Conservation (phyloP, 2,113 vertebrate species). For the Varanus salvator region DNA sequence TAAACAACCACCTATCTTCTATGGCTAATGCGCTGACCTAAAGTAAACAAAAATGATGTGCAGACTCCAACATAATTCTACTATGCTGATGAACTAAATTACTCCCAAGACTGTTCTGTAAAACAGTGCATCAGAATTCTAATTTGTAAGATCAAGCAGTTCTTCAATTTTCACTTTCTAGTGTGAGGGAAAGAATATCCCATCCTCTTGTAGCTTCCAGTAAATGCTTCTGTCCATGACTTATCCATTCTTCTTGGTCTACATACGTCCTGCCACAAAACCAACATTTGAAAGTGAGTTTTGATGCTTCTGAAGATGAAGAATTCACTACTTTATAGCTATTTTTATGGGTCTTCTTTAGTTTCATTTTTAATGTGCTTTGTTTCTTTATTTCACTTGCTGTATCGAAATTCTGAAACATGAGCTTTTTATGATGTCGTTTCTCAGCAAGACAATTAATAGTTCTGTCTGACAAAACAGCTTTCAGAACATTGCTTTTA, state of each 20-base stretch:
- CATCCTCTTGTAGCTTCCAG: constrained; percentile 82
- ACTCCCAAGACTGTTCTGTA: constrained; percentile 26
- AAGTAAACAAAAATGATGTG: constrained; percentile 36
- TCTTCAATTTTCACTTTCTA: constrained; percentile 58
- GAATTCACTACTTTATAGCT: constrained; percentile 87
- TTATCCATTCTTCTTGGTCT: constrained; percentile 85
- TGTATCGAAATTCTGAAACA: constrained; percentile 68
- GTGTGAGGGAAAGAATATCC: constrained; percentile 75
- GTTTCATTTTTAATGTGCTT: constrained; percentile 91
- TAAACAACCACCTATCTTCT: neutral
- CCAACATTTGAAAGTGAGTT: constrained; percentile 80
- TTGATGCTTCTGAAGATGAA: constrained; percentile 66
- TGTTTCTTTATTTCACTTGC: constrained; percentile 75
- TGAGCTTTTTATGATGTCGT: constrained; percentile 72
- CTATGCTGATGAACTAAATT: constrained; percentile 63
- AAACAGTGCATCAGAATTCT: constrained; percentile 32
- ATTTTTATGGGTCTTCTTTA: constrained; percentile 89
- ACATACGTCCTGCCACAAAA: constrained; percentile 80
- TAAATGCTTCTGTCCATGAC: constrained; percentile 82
- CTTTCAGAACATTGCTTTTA: constrained; percentile 80
- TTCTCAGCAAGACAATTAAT: constrained; percentile 74
- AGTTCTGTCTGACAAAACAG: constrained; percentile 80
- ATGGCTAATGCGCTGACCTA: constrained; percentile 27
- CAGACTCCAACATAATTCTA: constrained; percentile 40
- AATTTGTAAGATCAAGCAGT: neutral